Evolutionary conservation across 2,113 vertebrate species (phyloP).

Genomic region (Xiphias gladius): DNA sequence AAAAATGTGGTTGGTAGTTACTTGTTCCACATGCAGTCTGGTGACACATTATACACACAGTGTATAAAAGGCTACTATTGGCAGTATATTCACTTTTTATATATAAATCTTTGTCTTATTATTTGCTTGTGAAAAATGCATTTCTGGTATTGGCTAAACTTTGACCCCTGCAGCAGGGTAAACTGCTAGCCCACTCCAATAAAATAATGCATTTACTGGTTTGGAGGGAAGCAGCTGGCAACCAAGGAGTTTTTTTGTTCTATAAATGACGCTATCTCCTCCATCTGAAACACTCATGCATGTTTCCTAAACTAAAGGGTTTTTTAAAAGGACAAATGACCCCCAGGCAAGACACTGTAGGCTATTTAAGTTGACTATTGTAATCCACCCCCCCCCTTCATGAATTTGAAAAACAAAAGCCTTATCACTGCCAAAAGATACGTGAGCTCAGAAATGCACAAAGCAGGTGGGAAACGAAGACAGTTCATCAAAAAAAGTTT

Average conservation of each 20-base stretch:
- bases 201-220: constrained; percentile 67
- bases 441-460: constrained; percentile 53
- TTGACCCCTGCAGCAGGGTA: constrained; percentile 43
- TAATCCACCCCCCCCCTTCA: constrained; percentile 45
- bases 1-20: constrained; percentile 50
- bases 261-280: constrained; percentile 43
- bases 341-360: constrained; percentile 48
- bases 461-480: constrained; percentile 71
- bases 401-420: constrained; percentile 74
- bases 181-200: constrained; percentile 57
- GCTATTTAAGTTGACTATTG: constrained; percentile 74
- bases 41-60: constrained; percentile 65
- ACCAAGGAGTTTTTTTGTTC: constrained; percentile 53
- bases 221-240: constrained; percentile 66
- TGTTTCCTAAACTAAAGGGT: constrained; percentile 49
- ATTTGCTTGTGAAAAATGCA: constrained; percentile 21
- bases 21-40: constrained; percentile 40
- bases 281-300: constrained; percentile 65
- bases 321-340: constrained; percentile 60
- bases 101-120: not conserved
- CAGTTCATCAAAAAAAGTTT: constrained; percentile 32
- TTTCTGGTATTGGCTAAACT: constrained; percentile 21
- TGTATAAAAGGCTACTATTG: constrained; percentile 5
- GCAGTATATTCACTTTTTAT: constrained; percentile 6
- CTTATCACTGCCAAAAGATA: constrained; percentile 71